Evolutionary conservation across 2,797 vertebrate genomes (phyloP).

Genomic region (Lutjanus campechanus): DNA sequence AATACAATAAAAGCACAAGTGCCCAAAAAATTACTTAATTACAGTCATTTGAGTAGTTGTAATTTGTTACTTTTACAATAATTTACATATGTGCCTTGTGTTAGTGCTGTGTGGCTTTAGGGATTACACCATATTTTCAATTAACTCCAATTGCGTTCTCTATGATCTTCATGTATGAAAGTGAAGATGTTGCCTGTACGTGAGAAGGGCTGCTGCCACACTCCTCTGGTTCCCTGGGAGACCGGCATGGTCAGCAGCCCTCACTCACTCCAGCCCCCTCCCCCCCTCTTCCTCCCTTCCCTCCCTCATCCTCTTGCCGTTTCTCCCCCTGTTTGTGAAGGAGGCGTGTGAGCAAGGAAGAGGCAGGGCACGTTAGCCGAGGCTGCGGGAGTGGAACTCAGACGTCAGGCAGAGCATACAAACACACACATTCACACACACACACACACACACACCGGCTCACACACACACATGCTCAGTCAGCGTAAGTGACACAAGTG

Average conservation of each 20-base stretch:
- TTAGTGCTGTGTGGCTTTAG: neutral
- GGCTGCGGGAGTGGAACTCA: slow-evolving; percentile 74
- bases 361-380: slow-evolving; percentile 70
- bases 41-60: too few species aligned
- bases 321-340: slow-evolving; percentile 64
- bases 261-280: slow-evolving; percentile 13
- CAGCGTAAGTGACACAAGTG: slow-evolving; percentile 82
- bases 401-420: slow-evolving; percentile 65
- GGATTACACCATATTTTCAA: neutral
- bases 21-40: too few species aligned
- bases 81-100: neutral
- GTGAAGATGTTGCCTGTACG: slow-evolving; percentile 29
- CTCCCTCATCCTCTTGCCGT: slow-evolving; percentile 58
- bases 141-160: slow-evolving; percentile 10
- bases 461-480: slow-evolving; percentile 74
- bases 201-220: slow-evolving; percentile 36
- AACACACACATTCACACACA: slow-evolving; percentile 52
- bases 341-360: slow-evolving; percentile 74
- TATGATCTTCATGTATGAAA: slow-evolving; percentile 23
- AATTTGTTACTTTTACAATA: neutral
- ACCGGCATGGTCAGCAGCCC: slow-evolving; percentile 74
- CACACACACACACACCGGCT: slow-evolving; percentile 44
- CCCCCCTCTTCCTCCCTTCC: slow-evolving; percentile 9
- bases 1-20: too few species aligned
- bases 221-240: slow-evolving; percentile 66